phyloP scores from a whole-genome alignment of 2,888 invertebrate species.

The Rhagonycha lutea region DNA sequence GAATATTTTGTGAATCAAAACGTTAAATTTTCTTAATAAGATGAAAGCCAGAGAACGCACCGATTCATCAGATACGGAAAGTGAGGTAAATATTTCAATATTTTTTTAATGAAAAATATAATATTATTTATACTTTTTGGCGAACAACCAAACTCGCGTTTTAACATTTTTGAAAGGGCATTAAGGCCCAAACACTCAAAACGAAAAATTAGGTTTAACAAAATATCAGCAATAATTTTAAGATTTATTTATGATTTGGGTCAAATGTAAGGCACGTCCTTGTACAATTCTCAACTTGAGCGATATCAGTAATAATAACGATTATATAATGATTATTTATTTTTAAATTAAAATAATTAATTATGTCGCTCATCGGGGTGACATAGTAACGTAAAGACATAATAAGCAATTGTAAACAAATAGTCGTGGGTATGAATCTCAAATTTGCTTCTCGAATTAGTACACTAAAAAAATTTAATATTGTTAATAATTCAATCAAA shows the following conservation, averaged over 20 bases:
- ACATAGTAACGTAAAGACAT: no score
- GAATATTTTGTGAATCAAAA: not conserved
- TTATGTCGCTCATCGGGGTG: not conserved
- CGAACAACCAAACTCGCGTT: no score
- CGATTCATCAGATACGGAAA: not conserved
- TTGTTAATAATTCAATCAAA: no score
- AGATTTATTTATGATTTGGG: not conserved
- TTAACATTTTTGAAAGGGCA: no score
- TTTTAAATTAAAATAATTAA: not conserved
- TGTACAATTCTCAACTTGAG: not conserved
- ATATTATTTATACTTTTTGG: no score
- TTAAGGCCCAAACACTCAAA: not conserved
- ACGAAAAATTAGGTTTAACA: not conserved
- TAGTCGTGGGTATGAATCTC: no score
- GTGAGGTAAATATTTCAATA: not conserved
- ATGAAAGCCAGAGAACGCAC: not conserved
- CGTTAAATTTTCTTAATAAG: not conserved
- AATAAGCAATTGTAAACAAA: no score
- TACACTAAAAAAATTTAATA: no score
- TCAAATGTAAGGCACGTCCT: not conserved
- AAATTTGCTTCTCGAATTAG: no score
- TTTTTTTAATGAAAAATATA: not conserved
- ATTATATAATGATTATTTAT: not conserved
- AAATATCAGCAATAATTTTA: not conserved
- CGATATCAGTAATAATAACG: not conserved